Conservation (phyloP, 1,140 invertebrate species). For the Lordiphosa collinella region DNA sequence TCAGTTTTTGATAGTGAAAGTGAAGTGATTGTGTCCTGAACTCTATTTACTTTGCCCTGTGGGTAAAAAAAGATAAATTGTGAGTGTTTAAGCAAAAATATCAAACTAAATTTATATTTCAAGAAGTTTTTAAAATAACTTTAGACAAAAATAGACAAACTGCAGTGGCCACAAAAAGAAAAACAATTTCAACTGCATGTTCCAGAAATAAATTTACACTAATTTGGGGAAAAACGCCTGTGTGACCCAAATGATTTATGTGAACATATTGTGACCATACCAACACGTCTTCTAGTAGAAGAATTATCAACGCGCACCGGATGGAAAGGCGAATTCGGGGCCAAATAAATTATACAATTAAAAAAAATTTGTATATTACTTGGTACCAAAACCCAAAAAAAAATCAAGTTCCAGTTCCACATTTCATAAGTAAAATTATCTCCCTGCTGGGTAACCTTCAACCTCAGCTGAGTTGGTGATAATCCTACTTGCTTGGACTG, state of each 20-base stretch:
- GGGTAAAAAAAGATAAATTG: slow-evolving; percentile 12
- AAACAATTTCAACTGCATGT: slow-evolving; percentile 14
- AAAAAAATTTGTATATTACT: slow-evolving; percentile 17
- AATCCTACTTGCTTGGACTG: slow-evolving; percentile 37
- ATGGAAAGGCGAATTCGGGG: slow-evolving; percentile 41
- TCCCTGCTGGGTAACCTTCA: slow-evolving; percentile 43
- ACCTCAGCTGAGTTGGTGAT: slow-evolving; percentile 43
- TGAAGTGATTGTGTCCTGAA: slow-evolving; percentile 5
- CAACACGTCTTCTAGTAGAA: slow-evolving; percentile 1
- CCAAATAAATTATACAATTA: slow-evolving; percentile 11
- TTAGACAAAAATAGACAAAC: slow-evolving; percentile 30
- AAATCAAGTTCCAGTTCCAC: background rate
- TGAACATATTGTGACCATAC: slow-evolving; percentile 22
- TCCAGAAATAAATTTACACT: slow-evolving; percentile 57
- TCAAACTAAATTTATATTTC: slow-evolving; percentile 3
- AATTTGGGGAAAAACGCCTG: slow-evolving; percentile 28
- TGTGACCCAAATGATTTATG: slow-evolving; percentile 45
- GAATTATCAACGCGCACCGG: slow-evolving; percentile 58
- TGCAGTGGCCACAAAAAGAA: slow-evolving; percentile 23
- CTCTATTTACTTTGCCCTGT: slow-evolving; percentile 6
- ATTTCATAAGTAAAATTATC: slow-evolving; percentile 31
- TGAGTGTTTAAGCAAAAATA: slow-evolving; percentile 13
- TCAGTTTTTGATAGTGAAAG: slow-evolving; percentile 25
- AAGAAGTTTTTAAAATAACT: too few species aligned
- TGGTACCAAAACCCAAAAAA: slow-evolving; percentile 23